Percentiles rank a stretch among this genome's conserved stretches.
These are phyloP conservation scores for Polylopha cassiicola DNA, from an alignment of 2,888 invertebrate species.

Conservation along the genomic window DNA sequence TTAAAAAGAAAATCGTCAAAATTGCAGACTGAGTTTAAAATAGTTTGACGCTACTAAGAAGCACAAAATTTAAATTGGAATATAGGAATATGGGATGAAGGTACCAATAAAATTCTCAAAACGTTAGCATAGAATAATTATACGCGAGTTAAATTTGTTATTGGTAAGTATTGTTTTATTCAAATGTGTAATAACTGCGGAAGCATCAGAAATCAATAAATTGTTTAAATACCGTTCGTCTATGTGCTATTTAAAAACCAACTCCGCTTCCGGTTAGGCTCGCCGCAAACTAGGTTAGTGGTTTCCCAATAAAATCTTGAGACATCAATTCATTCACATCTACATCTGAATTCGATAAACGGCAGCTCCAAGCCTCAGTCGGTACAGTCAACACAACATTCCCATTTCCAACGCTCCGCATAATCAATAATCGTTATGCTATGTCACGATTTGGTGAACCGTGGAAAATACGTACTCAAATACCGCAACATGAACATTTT, in stretches of 20 bases:
- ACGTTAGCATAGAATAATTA: neutral
- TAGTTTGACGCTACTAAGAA: no score
- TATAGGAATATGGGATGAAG: no score
- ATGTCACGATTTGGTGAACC: slow-evolving; percentile 23
- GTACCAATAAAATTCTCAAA: no score
- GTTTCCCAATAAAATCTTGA: slow-evolving; percentile 3
- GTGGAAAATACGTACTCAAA: slow-evolving; percentile 20
- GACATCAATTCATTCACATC: slow-evolving; percentile 12
- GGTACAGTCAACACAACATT: slow-evolving; percentile 21
- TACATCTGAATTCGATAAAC: slow-evolving; percentile 14
- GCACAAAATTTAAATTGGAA: no score
- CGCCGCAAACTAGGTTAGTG: neutral
- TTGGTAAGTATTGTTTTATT: no score
- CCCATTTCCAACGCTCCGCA: slow-evolving; percentile 11
- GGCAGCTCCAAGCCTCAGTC: neutral
- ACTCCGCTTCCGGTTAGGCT: no score
- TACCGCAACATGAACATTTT: slow-evolving; percentile 13
- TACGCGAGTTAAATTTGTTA: neutral
- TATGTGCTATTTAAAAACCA: no score
- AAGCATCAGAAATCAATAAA: no score
- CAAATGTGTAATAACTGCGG: no score
- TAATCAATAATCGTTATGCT: slow-evolving; percentile 26
- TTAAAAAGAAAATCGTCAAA: no score
- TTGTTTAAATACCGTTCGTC: no score
- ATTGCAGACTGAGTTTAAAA: no score